Evolutionary conservation across 2,888 invertebrate species (phyloP), one percentile per base, ranked within the genome.

Genomic region (Eristalis arbustorum): DNA sequence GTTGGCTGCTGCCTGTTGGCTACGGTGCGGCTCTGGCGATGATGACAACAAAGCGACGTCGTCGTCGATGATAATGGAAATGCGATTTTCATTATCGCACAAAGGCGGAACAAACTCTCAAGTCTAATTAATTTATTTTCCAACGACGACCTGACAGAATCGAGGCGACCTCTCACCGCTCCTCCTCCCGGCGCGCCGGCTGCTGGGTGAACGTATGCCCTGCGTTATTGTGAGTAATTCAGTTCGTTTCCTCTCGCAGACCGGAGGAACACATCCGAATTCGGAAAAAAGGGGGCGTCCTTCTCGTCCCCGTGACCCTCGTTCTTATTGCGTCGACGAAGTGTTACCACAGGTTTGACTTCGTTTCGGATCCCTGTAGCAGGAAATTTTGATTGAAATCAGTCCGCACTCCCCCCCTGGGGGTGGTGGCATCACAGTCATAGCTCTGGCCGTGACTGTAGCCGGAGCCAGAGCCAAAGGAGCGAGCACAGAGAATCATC

Each of bases 51-150:
- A 69, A 40, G 23, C 59, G 23, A 59, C 59, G 25, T 14, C 59
- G 59, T n/a, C 59, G 25, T 3, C 75, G 78, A 83, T 83, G 78
- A 78, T 75, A 87, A 78, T 87, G 78, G 79, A 87, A 87, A 75
- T 87, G 72, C 66, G 49, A 75, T 87, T 87, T 87, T 75, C 83
- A 78, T 75, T 78, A 87, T 87, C 87, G 34, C 83, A 87, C 78
- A 87, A 87, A 87, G 78, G 87, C 74, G 72, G 71, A 83, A 79
- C 83, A 83, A 78, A 67, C 71, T 83, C 78, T 78, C 78, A 74
- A 87, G 75, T 83, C 72, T 87, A 83, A 87, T 87, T 83, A 87
- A 87, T 87, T 87, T 87, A 83, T 83, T 87, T 83, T 68, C 83
- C 63, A 67, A 62, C 71, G 56, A 22, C 64, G 73, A 77, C 73